Conservation (phyloP, 2,888 invertebrate species). For the Acanthococcus lagerstroemiae region DNA sequence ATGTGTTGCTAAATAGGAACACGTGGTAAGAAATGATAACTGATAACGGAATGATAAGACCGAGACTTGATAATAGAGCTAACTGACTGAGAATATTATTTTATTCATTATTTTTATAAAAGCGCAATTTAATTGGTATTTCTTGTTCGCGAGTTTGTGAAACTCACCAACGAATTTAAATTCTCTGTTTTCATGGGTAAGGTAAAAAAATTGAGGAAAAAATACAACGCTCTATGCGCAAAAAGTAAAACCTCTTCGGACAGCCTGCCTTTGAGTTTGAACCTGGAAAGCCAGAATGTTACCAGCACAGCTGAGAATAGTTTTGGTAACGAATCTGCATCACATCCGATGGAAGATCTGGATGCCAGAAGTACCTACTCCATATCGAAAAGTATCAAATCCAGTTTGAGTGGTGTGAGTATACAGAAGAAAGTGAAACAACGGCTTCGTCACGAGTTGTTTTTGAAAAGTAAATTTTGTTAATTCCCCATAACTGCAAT, state of each 20-base stretch:
- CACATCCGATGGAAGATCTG: neutral
- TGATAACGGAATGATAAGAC: no score
- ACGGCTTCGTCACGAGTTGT: neutral
- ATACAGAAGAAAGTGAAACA: conserved; percentile 8
- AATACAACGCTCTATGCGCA: neutral
- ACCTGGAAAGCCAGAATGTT: neutral
- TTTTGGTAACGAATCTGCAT: neutral
- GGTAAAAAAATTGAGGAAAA: conserved; percentile 13
- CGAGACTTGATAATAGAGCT: no score
- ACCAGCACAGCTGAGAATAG: no score
- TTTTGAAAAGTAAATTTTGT: conserved; percentile 2
- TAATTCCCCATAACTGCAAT: no score
- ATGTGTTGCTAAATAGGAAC: no score
- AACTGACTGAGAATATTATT: no score
- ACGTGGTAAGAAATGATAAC: no score
- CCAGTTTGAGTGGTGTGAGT: neutral
- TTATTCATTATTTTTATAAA: no score
- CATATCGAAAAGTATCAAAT: conserved; percentile 10
- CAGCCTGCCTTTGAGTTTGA: neutral
- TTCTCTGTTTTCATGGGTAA: no score
- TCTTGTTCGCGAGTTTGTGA: no score
- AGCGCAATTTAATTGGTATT: no score
- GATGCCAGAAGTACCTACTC: neutral
- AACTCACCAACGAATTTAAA: no score
- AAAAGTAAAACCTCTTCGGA: neutral